These are phyloP conservation scores for Idaea straminata DNA, from an alignment of 2,888 invertebrate genomes.

Conservation along the genomic window DNA sequence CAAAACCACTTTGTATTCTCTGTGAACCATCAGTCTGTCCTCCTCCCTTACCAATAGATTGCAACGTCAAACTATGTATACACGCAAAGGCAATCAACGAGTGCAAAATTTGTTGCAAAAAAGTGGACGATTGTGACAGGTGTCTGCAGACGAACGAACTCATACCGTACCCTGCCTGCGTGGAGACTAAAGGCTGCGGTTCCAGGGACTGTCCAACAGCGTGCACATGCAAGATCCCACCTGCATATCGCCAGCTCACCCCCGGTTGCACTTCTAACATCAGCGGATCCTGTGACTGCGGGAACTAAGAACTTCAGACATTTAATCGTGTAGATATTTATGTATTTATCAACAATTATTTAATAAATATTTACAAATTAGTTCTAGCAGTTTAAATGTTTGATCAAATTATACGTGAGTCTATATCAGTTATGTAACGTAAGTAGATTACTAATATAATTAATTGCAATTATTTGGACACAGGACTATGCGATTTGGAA, in stretches of 20 bases:
- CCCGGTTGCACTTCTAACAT: neutral
- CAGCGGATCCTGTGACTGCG: neutral
- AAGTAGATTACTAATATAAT: too few relatives aligned
- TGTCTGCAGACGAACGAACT: neutral
- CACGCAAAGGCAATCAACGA: neutral
- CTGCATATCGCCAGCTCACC: neutral
- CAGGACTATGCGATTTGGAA: too few relatives aligned
- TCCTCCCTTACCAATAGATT: neutral
- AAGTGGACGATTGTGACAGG: neutral
- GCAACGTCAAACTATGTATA: neutral
- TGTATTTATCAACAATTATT: neutral
- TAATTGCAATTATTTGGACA: too few relatives aligned
- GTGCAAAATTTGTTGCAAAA: neutral
- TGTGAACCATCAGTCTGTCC: neutral
- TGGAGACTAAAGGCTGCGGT: neutral
- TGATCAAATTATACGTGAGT: too few relatives aligned
- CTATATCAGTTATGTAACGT: too few relatives aligned
- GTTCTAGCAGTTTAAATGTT: neutral
- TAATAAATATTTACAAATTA: neutral
- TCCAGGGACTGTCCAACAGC: neutral
- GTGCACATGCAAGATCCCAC: neutral
- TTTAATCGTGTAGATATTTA: neutral
- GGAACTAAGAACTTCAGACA: neutral
- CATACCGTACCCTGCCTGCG: neutral
- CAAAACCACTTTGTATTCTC: neutral